Percentiles rank a stretch among this genome's conserved stretches.
These are phyloP conservation scores for Labia minor DNA, from an alignment of 2,888 invertebrate species.

Conservation along the genomic window DNA sequence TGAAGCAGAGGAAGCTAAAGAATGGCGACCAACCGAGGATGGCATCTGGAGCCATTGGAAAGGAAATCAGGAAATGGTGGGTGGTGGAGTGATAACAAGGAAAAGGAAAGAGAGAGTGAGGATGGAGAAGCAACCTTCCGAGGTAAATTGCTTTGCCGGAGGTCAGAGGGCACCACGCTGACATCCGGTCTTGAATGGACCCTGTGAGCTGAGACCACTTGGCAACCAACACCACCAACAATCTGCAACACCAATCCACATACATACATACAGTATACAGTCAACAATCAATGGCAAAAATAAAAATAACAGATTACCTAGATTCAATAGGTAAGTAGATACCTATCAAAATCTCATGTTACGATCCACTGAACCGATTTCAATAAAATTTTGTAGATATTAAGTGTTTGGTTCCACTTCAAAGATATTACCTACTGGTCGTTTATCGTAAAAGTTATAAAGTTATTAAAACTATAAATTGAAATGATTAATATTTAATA, in stretches of 20 bases:
- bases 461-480: no score
- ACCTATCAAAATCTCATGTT: no score
- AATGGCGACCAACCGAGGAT: not conserved
- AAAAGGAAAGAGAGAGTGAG: not conserved
- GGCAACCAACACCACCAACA: constrained; percentile 33
- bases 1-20: not conserved
- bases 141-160: constrained; percentile 29
- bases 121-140: constrained; percentile 29
- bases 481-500: no score
- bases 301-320: not conserved
- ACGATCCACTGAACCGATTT: no score
- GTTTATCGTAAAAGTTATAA: no score
- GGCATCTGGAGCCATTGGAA: not conserved
- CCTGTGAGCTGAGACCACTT: constrained; percentile 26
- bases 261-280: not conserved
- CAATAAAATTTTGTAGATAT: no score
- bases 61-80: not conserved
- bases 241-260: constrained; percentile 29
- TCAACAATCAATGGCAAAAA: not conserved
- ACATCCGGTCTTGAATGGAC: constrained; percentile 1
- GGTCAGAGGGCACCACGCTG: constrained; percentile 32
- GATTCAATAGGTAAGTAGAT: not conserved
- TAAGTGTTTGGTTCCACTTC: no score
- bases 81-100: not conserved
- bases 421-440: no score